These are phyloP conservation scores for Bovichtus diacanthus DNA, from an alignment of 2,797 vertebrate species.

Conservation along the genomic window DNA sequence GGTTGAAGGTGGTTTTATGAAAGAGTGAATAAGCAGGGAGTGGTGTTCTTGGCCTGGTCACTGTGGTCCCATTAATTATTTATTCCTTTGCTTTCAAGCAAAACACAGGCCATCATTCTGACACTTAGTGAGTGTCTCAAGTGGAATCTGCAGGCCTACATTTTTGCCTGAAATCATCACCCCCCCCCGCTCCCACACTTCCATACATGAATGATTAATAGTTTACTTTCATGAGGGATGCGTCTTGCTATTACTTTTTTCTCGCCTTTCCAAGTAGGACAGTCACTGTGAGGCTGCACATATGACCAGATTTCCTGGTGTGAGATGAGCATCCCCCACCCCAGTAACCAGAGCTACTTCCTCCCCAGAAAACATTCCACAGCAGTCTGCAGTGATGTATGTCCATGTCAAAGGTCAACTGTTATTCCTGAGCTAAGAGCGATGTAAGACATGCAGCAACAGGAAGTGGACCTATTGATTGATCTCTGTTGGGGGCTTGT, in stretches of 20 bases:
- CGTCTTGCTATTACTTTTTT: constrained; percentile 49
- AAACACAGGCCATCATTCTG: constrained; percentile 44
- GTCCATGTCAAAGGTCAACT: constrained; percentile 79
- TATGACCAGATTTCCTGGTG: constrained; percentile 71
- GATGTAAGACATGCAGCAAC: constrained; percentile 54
- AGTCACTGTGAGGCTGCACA: constrained; percentile 33
- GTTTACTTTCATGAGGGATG: constrained; percentile 59
- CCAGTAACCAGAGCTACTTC: constrained; percentile 71
- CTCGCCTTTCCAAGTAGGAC: constrained; percentile 41
- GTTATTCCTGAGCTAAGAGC: constrained; percentile 71
- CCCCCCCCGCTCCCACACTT: constrained; percentile 2
- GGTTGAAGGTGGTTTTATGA: constrained; percentile 42
- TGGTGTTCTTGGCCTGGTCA: constrained; percentile 54
- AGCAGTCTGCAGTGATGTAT: constrained; percentile 77
- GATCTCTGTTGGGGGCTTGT: constrained; percentile 36
- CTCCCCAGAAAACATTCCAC: constrained; percentile 79
- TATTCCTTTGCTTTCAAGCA: constrained; percentile 75
- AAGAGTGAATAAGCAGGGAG: constrained; percentile 48
- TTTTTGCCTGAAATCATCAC: constrained; percentile 52
- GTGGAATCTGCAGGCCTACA: constrained; percentile 43
- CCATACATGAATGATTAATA: constrained; percentile 74
- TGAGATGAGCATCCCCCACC: constrained; percentile 42
- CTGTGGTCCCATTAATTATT: constrained; percentile 77
- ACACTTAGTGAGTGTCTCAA: constrained; percentile 44
- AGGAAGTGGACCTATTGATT: constrained; percentile 61